Evolutionary conservation across 2,797 vertebrate species (phyloP), one percentile per base, ranked within the genome.

Genomic region (Prunella strophiata): DNA sequence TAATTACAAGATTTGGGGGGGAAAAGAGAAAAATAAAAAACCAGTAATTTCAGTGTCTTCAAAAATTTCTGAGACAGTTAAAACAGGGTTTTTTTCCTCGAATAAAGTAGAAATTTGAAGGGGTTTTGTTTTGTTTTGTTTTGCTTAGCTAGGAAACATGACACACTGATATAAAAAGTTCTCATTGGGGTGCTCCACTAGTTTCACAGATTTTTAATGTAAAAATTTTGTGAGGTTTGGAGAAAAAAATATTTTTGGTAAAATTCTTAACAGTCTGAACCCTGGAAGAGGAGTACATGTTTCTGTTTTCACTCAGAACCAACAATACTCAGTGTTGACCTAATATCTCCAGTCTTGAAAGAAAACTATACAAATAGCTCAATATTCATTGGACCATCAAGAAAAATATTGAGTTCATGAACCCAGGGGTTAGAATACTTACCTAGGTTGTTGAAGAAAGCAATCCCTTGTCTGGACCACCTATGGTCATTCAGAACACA

Each of bases 1-100:
- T 65, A 93, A 87, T 77, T 67, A 75, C 1, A 91, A 90, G 13
- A 67, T 42, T 27, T 22, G 2, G 2, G 2, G 2, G 1, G 10
- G 1, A 1, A 10, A 17, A 17, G 4, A 16, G 1, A 16, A 30
- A 26, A 38, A 13, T 6, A 7, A 40, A 40, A 13, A 19, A 59
- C 7, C 4, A 55, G 7, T 29, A 1, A 29, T 81, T 48, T 76
- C 1, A 67, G 7, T 59, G 13, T 9, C 27, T 55, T 78, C 9
- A 47, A 29, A 48, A 51, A 52, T 36, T 86, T 43, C 11, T 65
- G 21, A 84, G 11, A 27, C 21, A 4, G 2, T 74, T 25, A 42
- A 34, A 77, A 10, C 1, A 36, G 5, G 15, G 7, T 22, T 79
- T 13, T 57, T 70, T 86, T 45, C 25, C 12, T 51, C 72, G 23